phyloP scores from a whole-genome alignment of 1,140 invertebrate genomes.

The Pantala flavescens region DNA sequence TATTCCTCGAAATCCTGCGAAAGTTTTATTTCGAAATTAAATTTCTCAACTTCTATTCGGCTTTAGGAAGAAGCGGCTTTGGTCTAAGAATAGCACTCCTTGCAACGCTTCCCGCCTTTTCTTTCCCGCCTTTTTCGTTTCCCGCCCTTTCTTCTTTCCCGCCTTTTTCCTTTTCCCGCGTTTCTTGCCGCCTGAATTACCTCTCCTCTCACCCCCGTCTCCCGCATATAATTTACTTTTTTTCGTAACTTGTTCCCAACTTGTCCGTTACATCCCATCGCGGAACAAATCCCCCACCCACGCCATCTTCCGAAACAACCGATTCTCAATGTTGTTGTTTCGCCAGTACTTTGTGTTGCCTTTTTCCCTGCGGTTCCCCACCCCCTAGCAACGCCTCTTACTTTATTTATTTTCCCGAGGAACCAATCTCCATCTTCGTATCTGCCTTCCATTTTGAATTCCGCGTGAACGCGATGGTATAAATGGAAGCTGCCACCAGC shows the following conservation, averaged over 20 bases:
- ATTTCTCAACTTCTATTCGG: too few species aligned
- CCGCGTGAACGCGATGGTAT: too few species aligned
- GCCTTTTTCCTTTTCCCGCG: neutral
- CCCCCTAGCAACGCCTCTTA: neutral
- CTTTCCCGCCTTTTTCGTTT: too few species aligned
- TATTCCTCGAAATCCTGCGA: too few species aligned
- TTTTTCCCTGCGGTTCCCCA: neutral
- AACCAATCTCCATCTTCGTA: too few species aligned
- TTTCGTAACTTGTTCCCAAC: neutral
- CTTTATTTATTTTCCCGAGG: too few species aligned
- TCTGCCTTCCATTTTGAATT: too few species aligned
- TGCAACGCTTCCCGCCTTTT: too few species aligned
- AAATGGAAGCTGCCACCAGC: too few species aligned
- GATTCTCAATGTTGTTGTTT: neutral
- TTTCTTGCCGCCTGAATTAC: neutral
- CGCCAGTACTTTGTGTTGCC: neutral
- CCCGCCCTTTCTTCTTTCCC: neutral
- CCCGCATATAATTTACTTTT: neutral
- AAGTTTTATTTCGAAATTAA: too few species aligned
- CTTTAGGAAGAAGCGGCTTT: too few species aligned
- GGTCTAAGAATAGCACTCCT: too few species aligned
- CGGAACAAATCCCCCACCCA: neutral
- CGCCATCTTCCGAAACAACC: neutral
- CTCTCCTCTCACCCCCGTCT: neutral
- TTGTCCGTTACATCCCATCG: slow-evolving; percentile 3